Conservation (phyloP, 35 echinoderm and acorn worm species). For the Ophiothrix spiculata region DNA sequence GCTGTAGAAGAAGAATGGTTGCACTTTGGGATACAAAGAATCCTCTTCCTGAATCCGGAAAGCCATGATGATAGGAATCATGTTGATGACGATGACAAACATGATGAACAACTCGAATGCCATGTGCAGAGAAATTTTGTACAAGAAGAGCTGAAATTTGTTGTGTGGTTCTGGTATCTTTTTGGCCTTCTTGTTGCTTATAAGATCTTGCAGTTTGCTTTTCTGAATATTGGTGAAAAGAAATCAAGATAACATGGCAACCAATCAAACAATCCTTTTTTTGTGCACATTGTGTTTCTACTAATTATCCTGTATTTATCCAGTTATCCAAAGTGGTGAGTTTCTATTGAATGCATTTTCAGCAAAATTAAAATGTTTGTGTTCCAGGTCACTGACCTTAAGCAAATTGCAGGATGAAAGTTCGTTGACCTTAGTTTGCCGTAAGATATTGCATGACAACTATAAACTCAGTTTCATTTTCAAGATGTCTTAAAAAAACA, state of each 20-base stretch:
- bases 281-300: neutral
- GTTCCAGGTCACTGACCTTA: no score
- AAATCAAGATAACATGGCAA: neutral
- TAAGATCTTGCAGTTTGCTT: slow-evolving; percentile 69
- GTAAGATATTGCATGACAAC: no score
- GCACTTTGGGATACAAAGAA: neutral
- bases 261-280: neutral
- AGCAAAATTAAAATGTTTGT: no score
- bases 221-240: slow-evolving; percentile 43
- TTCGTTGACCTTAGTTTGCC: no score
- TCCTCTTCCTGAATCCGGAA: slow-evolving; percentile 50
- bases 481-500: no score
- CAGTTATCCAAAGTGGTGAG: no score
- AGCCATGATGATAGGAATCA: slow-evolving; percentile 79
- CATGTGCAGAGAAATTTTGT: slow-evolving; percentile 29
- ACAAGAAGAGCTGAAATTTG: slow-evolving; percentile 28
- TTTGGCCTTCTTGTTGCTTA: slow-evolving; percentile 47
- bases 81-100: slow-evolving; percentile 77
- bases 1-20: slow-evolving; percentile 30
- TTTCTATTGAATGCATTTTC: no score
- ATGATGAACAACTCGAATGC: slow-evolving; percentile 61
- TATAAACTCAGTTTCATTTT: no score
- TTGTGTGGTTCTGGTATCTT: slow-evolving; percentile 51
- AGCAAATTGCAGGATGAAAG: no score
- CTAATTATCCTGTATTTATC: no score